Evolutionary conservation across 2,113 vertebrate species (phyloP), one percentile per base, ranked within the genome.

Genomic region (Arenaria interpres): DNA sequence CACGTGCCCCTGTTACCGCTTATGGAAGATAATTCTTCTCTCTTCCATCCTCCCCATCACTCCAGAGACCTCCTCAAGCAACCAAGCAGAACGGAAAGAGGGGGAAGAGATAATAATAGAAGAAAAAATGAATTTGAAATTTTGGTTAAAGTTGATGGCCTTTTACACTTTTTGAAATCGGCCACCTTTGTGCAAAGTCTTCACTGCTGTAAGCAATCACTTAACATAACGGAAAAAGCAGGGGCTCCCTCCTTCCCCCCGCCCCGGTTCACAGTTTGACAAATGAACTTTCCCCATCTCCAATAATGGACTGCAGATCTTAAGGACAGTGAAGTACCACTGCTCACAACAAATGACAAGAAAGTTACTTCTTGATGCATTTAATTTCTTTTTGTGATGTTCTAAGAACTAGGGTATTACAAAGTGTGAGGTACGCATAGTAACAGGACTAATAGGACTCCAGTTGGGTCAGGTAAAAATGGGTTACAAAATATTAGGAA

Each of bases 401-500:
- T 93, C 39, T 30, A 94, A 56, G 81, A 91, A 46, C 28, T 19
- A 82, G 28, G 69, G 48, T 53, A 48, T 66, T 87, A 89, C 32
- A 75, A 83, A 91, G 41, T 62, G 35, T 77, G 46, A 91, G 76
- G 85, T 79, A 95, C 20, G 5, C 86, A 72, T 51, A 85, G 28
- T 62, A 91, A 84, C 39, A 93, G 56, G 75, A 59, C 37, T 92
- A 90, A 89, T 45, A 84, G 63, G 43, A 64, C 48, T 96, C 85
- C 60, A 76, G 57, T 9, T 60, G 64, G 77, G 77, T 67, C 85
- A 80, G 54, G 46, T 94, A 94, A 95, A 95, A 97, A 96, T 8
- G 43, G 64, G 82, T 91, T 95, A 89, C 62, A 95, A 97, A 97
- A 93, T 89, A 96, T 82, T 69, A 96, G 73, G 90, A 80, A 95